Percentiles rank a stretch among this genome's conserved stretches.
Conservation (phyloP, 2,888 invertebrate genomes). For the Mythimna ferrago region DNA sequence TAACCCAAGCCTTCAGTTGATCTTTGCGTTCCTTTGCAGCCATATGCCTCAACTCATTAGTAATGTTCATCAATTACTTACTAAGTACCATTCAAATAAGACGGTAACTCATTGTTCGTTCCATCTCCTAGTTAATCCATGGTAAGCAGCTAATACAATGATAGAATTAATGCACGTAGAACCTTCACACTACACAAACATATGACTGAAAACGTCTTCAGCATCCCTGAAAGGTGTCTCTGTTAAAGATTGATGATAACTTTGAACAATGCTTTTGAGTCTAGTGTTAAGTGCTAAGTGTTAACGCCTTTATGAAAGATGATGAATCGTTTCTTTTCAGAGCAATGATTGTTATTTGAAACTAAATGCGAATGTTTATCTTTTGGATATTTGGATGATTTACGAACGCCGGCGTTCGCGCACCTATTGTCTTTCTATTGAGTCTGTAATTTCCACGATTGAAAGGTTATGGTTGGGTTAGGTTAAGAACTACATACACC, state of each 20-base stretch:
- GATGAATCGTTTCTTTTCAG: slow-evolving; percentile 42
- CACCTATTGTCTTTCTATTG: too few species aligned
- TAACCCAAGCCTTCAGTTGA: too few species aligned
- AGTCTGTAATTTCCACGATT: too few species aligned
- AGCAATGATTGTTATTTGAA: slow-evolving; percentile 7
- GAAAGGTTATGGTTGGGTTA: too few species aligned
- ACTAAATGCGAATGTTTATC: not conserved
- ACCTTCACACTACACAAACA: slow-evolving; percentile 17
- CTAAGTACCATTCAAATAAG: not conserved
- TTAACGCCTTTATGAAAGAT: slow-evolving; percentile 24
- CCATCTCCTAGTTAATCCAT: not conserved
- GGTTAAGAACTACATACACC: too few species aligned
- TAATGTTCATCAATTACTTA: not conserved
- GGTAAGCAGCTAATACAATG: not conserved
- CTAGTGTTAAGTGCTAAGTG: slow-evolving; percentile 24
- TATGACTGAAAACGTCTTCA: slow-evolving; percentile 28
- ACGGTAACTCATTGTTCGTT: too few species aligned
- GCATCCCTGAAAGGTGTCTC: slow-evolving; percentile 26
- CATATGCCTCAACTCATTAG: not conserved
- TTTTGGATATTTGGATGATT: too few species aligned
- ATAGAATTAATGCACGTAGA: slow-evolving; percentile 17
- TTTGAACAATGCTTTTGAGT: slow-evolving; percentile 17
- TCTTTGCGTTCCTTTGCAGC: too few species aligned
- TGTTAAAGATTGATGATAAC: slow-evolving; percentile 36
- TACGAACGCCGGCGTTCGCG: too few species aligned